These are phyloP conservation scores for Malacoraja senta DNA, from an alignment of 2,797 vertebrate species.

Conservation along the genomic window DNA sequence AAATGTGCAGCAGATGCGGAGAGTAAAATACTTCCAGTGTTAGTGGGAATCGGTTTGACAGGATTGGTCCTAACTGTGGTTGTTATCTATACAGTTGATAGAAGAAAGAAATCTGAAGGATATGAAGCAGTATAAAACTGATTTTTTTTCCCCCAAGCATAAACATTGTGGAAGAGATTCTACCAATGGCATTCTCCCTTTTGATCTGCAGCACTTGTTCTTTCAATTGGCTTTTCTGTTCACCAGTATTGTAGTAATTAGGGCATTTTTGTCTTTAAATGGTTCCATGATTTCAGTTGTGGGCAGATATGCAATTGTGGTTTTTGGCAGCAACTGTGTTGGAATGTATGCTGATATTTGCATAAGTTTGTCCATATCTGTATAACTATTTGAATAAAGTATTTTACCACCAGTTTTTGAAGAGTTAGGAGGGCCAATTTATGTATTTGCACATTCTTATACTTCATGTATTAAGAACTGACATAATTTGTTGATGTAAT, in stretches of 20 bases:
- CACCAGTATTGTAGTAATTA: not conserved
- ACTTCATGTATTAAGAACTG: too few relatives aligned
- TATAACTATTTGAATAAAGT: not conserved
- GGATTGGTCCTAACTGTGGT: slow-evolving; percentile 61
- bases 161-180: not conserved
- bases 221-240: not conserved
- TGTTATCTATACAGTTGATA: slow-evolving; percentile 61
- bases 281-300: not conserved
- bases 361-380: not conserved
- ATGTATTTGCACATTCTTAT: too few relatives aligned
- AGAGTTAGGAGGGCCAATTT: too few relatives aligned
- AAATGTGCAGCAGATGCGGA: slow-evolving; percentile 72
- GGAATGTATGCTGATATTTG: not conserved
- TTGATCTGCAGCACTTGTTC: not conserved
- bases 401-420: not conserved
- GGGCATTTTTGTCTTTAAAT: not conserved
- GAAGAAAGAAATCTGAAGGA: slow-evolving; percentile 55
- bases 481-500: too few relatives aligned
- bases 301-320: not conserved
- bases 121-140: slow-evolving; percentile 65
- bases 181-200: not conserved
- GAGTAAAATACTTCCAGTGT: slow-evolving; percentile 57
- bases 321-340: not conserved
- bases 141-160: not conserved
- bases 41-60: slow-evolving; percentile 56